Evolutionary conservation across 2,888 invertebrate genomes (phyloP), one percentile per base, ranked within the genome.

Genomic region (Agrochola circellaris): DNA sequence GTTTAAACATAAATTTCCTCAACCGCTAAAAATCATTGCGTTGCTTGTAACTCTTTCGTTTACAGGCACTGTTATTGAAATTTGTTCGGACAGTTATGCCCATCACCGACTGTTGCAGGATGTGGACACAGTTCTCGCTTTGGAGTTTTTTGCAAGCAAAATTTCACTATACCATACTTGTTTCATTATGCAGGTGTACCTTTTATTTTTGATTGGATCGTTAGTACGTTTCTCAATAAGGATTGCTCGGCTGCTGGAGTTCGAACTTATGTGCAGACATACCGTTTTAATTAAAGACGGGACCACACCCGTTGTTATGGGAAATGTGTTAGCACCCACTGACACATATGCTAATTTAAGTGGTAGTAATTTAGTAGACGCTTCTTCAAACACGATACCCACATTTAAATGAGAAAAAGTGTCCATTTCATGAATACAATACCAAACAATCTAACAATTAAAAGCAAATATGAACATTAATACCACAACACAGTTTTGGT

Each of bases 201-300:
- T 94, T 6, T 83, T 94, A 15, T 76, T 93, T 58, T 67, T 94
- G 11, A 93, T 95, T 70, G 93, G 93, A 74, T 93, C 93, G 77
- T 80, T 95, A 4, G 79, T 89, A 34, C 87, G 92, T 26, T 92
- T 91, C 64, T 74, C 92, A 2, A 89, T 92, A 11, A 87, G 84
- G 2, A 88, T 95, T 6, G 94, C 95, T 48, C 88, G 93, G 11
- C 81, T 95, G 58, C 76, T 96, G 3, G 96, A 96, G 75, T 95
- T 93, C 82, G 95, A 96, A 80, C 65, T 95, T 0, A 95, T 95
- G 95, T 95, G 95, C 77, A 87, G 95, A 79, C 88, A 95, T 85
- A 92, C 95, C 0, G 92, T 95, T 81, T 82, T 95, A 62, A 89
- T 87, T 0, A 91, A 78, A 86, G 92, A 93, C 11, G 86, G 87